Base-by-base conservation (phyloP, 2,888 invertebrate species). In the Diarsia dahlii region DNA sequence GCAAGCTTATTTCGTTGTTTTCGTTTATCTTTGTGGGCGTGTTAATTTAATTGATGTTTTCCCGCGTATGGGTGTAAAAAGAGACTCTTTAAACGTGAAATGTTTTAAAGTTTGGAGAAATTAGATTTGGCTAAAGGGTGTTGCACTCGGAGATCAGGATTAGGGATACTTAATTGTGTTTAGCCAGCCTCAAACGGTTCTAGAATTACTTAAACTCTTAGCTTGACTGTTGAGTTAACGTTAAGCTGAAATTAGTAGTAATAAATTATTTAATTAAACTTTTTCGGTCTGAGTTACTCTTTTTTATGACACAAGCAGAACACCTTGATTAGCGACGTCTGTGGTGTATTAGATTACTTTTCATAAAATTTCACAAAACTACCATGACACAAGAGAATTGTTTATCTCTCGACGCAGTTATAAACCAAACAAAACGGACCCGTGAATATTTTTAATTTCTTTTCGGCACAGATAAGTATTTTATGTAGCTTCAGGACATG, bases 21-120 rank as follows among this genome's bases (percentile, higher is more conserved):
- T n/a, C 58, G 58, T 75, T 39, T n/a, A 10, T 4, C 15, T 46
- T 80, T 71, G 71, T 45, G 23, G 18, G 20, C 50, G 64, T 71
- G 64, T 58, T 80, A 83, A 73, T 79, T 79, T 45, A 56, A 68
- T 78, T 68, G 54, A 64, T 66, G 68, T 74, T 74, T 62, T 28
- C 4, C 18, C 28, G 6, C n/a, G 34, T n/a, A 20, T 67, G 66
- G 52, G 23, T 52, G 23, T 39, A 34, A 48, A 34, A 56, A 34
- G 9, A 48, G 3, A 18, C 10, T 9, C 34, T 28, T 28, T 34
- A 1, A 28, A 54, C 20, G 15, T 64, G 34, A 75, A 54, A 60
- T 39, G 48, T 74, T 78, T 52, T 34, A 39, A 28, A 63, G 45
- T 45, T 6, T 52, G 4, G 52, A 65, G 10, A 50, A 76, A 68